Evolutionary conservation across 2,888 invertebrate genomes (phyloP).

Genomic region (Cephalotes varians): DNA sequence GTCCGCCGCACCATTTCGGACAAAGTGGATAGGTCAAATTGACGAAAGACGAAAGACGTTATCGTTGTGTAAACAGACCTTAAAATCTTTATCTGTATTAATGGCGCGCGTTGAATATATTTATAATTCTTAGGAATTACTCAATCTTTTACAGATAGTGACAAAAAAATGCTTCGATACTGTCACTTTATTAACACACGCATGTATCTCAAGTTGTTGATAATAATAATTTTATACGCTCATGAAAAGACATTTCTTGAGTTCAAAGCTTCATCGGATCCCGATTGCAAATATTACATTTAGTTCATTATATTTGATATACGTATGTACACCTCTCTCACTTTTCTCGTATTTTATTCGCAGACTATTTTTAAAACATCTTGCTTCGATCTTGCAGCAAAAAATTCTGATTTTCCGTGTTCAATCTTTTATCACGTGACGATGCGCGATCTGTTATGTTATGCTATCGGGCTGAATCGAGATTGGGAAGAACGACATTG

Average conservation of each 20-base stretch:
- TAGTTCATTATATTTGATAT: not conserved
- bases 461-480: not conserved
- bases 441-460: conserved; percentile 2
- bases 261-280: not conserved
- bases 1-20: not conserved
- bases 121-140: conserved; percentile 21
- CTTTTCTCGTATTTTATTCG: not conserved
- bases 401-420: not conserved
- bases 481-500: conserved; percentile 6
- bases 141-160: not conserved
- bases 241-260: not conserved
- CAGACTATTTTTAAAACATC: not conserved
- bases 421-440: conserved; percentile 10
- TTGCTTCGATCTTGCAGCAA: not conserved
- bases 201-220: not conserved
- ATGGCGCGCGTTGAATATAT: not conserved
- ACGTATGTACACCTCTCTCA: not conserved
- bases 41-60: conserved; percentile 1
- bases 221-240: not conserved
- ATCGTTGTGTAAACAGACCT: not conserved
- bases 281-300: conserved; percentile 3
- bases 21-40: conserved; percentile 1
- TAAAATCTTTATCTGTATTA: conserved; percentile 13
- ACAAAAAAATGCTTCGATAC: not conserved
- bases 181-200: not conserved